Percentiles rank a stretch among this genome's conserved stretches.
phyloP scores from a whole-genome alignment of 2,113 vertebrate species.

The Phyllopteryx taeniolatus region DNA sequence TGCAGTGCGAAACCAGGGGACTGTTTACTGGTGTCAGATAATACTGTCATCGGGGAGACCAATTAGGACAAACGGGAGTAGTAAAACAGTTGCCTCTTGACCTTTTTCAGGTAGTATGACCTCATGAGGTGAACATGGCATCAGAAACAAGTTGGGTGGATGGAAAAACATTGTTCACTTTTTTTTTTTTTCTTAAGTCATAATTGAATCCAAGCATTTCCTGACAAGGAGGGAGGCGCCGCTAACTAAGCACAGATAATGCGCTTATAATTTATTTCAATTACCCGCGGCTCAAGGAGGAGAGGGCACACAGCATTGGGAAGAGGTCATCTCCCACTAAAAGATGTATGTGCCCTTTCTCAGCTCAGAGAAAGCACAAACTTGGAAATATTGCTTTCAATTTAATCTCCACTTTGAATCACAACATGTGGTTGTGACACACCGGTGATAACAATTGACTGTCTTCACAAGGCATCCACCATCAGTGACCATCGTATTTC shows the following conservation, averaged over 20 bases:
- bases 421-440: not conserved
- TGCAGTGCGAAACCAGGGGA: constrained; percentile 39
- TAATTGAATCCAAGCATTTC: constrained; percentile 61
- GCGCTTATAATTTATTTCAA: constrained; percentile 85
- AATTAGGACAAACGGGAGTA: constrained; percentile 25
- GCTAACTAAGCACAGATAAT: constrained; percentile 76
- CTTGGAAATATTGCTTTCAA: not conserved
- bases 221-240: constrained; percentile 75
- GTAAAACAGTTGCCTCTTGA: not conserved
- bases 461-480: not conserved
- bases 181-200: constrained; percentile 33
- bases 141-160: not conserved
- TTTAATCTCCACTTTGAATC: not conserved
- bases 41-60: constrained; percentile 8
- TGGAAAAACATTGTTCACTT: not conserved
- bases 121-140: not conserved
- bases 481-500: not conserved
- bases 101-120: constrained; percentile 6
- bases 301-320: not conserved
- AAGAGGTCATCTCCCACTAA: not conserved
- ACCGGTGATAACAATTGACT: not conserved
- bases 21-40: constrained; percentile 43
- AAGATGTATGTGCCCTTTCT: not conserved
- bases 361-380: not conserved
- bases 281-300: constrained; percentile 76